phyloP scores from a whole-genome alignment of 2,797 vertebrate species.

The Poecilia gillii region DNA sequence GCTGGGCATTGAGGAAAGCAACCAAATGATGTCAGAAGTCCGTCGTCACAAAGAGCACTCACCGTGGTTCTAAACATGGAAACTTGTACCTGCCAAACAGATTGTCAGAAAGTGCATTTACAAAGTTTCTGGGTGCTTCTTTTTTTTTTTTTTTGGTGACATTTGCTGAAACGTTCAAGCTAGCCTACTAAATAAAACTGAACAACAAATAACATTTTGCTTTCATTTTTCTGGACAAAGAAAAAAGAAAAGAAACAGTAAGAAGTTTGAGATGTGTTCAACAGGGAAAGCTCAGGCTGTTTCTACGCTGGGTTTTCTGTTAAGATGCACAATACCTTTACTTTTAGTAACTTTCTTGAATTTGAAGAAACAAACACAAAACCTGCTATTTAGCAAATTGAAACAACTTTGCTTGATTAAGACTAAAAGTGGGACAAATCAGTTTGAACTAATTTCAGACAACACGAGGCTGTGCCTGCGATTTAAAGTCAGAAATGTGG shows the following conservation, averaged over 20 bases:
- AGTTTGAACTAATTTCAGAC: background rate
- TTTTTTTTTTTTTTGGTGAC: too few relatives aligned
- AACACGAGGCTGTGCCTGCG: background rate
- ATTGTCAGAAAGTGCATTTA: background rate
- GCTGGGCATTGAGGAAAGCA: slow-evolving; percentile 65
- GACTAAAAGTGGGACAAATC: background rate
- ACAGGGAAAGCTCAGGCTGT: background rate
- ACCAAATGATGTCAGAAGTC: slow-evolving; percentile 49
- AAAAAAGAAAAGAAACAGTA: background rate
- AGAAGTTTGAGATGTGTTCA: background rate
- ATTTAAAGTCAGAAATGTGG: background rate
- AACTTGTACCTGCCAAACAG: slow-evolving; percentile 9
- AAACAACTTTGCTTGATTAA: background rate
- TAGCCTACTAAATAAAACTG: background rate
- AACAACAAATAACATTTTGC: background rate
- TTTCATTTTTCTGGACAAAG: too few relatives aligned
- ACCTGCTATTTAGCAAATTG: background rate
- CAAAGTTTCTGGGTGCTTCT: background rate
- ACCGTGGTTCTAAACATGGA: background rate
- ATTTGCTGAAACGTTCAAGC: background rate
- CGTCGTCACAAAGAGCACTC: background rate
- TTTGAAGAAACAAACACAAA: background rate
- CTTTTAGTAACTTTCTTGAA: background rate
- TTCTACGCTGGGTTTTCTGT: background rate
- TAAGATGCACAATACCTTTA: too few relatives aligned